phyloP scores from a whole-genome alignment of 2,113 vertebrate genomes.

The Salvelinus fontinalis region DNA sequence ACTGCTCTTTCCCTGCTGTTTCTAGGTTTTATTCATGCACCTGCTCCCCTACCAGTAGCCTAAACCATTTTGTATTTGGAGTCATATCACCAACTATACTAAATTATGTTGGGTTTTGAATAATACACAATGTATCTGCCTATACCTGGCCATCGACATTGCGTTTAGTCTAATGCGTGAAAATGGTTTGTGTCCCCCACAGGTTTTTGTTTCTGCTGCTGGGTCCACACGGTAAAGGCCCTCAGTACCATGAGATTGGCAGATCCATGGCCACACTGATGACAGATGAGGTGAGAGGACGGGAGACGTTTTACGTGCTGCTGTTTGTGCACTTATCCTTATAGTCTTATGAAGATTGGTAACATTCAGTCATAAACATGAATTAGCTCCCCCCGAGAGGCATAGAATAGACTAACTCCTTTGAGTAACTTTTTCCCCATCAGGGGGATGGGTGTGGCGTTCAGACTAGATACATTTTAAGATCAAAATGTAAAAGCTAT shows the following conservation, averaged over 20 bases:
- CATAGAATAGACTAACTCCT: neutral
- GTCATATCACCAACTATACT: neutral
- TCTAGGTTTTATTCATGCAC: too few relatives aligned
- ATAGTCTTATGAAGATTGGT: neutral
- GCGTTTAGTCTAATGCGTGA: neutral
- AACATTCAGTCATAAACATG: too few relatives aligned
- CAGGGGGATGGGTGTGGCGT: neutral
- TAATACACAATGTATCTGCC: neutral
- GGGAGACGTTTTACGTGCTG: neutral
- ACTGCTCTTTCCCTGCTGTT: too few relatives aligned
- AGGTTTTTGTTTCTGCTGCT: constrained; percentile 93
- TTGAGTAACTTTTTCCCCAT: neutral
- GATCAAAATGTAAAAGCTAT: neutral
- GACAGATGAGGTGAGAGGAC: constrained; percentile 87
- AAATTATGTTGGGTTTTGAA: neutral
- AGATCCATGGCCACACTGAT: constrained; percentile 95
- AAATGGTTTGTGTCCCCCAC: constrained; percentile 1
- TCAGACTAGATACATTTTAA: neutral
- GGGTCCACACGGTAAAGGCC: constrained; percentile 90
- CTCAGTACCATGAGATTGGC: constrained; percentile 95
- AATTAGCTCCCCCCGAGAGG: too few relatives aligned
- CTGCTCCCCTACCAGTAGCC: neutral
- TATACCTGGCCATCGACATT: neutral
- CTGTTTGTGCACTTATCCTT: neutral
- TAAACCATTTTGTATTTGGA: neutral